Evolutionary conservation across 2,888 invertebrate species (phyloP).

Genomic region (Ceriagrion tenellum): DNA sequence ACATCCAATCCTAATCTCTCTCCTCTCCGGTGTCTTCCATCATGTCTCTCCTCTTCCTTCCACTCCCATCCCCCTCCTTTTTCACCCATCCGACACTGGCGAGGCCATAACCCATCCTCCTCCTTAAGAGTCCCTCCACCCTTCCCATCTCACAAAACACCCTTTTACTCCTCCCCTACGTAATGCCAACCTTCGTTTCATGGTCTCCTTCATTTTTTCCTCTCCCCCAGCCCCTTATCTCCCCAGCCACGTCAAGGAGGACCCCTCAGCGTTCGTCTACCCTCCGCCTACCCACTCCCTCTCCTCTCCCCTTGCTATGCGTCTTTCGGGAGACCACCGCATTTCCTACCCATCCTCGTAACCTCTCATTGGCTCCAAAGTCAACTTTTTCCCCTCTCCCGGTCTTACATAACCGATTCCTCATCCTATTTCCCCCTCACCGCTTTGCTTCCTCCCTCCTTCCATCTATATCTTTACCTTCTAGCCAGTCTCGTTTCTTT

Average conservation of each 20-base stretch:
- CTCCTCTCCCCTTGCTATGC: neutral
- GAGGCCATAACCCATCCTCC: neutral
- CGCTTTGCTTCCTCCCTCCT: neutral
- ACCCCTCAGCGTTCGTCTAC: neutral
- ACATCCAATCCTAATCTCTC: constrained; percentile 53
- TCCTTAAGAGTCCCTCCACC: neutral
- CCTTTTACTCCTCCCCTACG: neutral
- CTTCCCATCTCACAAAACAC: constrained; percentile 13
- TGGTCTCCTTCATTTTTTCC: constrained; percentile 64
- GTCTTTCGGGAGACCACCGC: neutral
- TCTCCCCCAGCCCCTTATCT: constrained; percentile 22
- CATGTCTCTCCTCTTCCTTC: neutral
- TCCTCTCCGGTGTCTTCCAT: constrained; percentile 50
- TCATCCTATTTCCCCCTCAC: neutral
- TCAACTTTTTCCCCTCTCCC: constrained; percentile 22
- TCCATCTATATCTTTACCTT: neutral
- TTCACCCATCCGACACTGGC: neutral
- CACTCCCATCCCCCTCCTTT: neutral
- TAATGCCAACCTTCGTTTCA: constrained; percentile 60
- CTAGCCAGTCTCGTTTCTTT: neutral
- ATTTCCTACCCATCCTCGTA: too few relatives aligned
- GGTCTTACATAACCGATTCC: neutral
- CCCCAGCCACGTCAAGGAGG: neutral
- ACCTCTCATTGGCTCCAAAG: constrained; percentile 5
- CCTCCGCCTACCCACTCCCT: neutral